phyloP scores from a whole-genome alignment of 2,113 vertebrate genomes.

The Odontesthes bonariensis region DNA sequence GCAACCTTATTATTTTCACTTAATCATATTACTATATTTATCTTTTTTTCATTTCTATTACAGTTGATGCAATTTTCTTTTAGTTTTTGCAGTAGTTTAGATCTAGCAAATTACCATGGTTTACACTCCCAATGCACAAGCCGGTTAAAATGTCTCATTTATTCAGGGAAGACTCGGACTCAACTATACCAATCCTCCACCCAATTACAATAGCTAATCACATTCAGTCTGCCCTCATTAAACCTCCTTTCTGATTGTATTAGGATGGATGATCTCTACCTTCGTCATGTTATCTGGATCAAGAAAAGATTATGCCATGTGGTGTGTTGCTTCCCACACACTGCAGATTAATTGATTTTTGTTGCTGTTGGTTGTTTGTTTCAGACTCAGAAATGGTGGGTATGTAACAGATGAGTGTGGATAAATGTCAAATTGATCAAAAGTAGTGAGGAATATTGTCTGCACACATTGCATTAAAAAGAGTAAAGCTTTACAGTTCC shows the following conservation, averaged over 20 bases:
- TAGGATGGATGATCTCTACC: constrained; percentile 68
- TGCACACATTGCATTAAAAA: no score
- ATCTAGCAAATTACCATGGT: neutral
- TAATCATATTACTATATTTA: no score
- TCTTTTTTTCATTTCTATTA: no score
- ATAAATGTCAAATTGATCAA: neutral
- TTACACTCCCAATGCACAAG: neutral
- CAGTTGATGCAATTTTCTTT: no score
- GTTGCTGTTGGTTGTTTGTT: no score
- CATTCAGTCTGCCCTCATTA: constrained; percentile 35
- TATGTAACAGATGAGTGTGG: neutral
- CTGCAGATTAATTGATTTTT: constrained; percentile 1
- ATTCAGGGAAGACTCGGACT: constrained; percentile 9
- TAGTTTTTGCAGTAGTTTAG: neutral
- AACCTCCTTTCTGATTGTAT: constrained; percentile 53
- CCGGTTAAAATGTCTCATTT: constrained; percentile 16
- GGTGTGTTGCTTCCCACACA: neutral
- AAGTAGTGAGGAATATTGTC: neutral
- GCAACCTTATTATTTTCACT: no score
- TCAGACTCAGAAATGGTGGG: neutral
- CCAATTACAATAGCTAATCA: constrained; percentile 58
- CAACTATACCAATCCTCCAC: constrained; percentile 34
- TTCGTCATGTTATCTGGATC: constrained; percentile 41
- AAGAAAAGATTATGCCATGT: constrained; percentile 39
- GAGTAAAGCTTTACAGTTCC: no score